phyloP scores from a whole-genome alignment of 2,113 vertebrate genomes.

The Typhlomys cinereus region DNA sequence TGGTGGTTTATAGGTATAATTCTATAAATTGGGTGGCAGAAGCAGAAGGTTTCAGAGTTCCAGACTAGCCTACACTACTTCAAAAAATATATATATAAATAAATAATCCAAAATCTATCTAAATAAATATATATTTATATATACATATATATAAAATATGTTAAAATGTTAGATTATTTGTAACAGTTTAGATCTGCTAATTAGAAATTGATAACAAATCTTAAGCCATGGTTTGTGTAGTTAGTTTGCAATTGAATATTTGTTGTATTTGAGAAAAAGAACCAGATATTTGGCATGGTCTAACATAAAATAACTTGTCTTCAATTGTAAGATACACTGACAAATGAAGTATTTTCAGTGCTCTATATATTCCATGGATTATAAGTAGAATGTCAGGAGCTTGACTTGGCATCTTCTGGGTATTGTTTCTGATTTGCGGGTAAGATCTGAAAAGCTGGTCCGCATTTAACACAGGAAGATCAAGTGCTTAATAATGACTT shows the following conservation, averaged over 20 bases:
- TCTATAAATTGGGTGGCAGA: too few relatives aligned
- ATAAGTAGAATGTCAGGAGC: neutral
- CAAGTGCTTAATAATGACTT: neutral
- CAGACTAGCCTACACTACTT: neutral
- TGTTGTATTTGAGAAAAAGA: neutral
- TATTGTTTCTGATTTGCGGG: neutral
- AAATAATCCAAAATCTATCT: neutral
- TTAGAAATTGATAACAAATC: neutral
- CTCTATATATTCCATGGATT: neutral
- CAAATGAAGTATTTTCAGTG: neutral
- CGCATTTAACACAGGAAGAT: constrained; percentile 24
- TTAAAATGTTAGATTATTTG: neutral
- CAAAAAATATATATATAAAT: neutral
- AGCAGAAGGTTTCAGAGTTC: neutral
- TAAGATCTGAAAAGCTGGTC: constrained; percentile 5
- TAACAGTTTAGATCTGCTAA: constrained; percentile 1
- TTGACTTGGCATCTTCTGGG: neutral
- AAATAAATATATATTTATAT: neutral
- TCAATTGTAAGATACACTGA: neutral
- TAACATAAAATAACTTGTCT: neutral
- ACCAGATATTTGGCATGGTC: neutral
- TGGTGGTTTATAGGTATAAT: too few relatives aligned
- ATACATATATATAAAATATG: neutral
- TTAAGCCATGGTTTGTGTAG: neutral
- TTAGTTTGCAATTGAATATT: constrained; percentile 47